Evolutionary conservation across 2,888 invertebrate genomes (phyloP).

Genomic region (Drosophila melanosoma): DNA sequence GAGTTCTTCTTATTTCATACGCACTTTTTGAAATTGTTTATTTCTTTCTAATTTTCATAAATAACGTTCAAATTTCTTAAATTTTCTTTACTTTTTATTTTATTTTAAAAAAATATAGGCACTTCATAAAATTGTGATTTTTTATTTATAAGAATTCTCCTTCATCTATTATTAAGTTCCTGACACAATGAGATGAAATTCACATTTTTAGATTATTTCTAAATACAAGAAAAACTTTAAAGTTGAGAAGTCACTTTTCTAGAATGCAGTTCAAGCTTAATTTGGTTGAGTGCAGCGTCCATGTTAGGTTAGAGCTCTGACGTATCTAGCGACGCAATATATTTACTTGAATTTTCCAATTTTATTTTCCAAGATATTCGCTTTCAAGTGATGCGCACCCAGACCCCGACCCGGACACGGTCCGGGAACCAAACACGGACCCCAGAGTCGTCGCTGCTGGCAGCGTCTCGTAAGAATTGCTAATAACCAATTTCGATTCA

Average conservation of each 20-base stretch:
- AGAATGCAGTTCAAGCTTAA: neutral
- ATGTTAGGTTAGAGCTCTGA: conserved; percentile 19
- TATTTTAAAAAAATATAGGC: neutral
- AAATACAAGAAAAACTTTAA: too few relatives aligned
- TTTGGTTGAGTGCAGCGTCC: neutral
- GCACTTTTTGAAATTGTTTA: neutral
- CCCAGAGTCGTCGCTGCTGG: conserved; percentile 39
- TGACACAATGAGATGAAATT: too few relatives aligned
- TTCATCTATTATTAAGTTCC: too few relatives aligned
- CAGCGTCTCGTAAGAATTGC: conserved; percentile 73
- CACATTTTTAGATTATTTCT: neutral
- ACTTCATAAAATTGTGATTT: fast-evolving
- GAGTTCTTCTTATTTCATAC: neutral
- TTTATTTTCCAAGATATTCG: conserved; percentile 60
- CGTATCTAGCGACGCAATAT: conserved; percentile 19
- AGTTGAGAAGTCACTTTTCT: too few relatives aligned
- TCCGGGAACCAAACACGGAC: conserved; percentile 18
- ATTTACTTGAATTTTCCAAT: conserved; percentile 50
- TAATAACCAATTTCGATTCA: conserved; percentile 81
- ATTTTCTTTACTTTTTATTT: too few relatives aligned
- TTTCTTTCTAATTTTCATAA: neutral
- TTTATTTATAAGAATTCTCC: neutral
- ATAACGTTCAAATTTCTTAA: neutral
- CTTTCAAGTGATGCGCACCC: conserved; percentile 59
- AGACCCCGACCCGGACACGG: conserved; percentile 1